Base-by-base conservation (phyloP, 53 echinoderm and acorn worm species). In the Pentamera pediparva region DNA sequence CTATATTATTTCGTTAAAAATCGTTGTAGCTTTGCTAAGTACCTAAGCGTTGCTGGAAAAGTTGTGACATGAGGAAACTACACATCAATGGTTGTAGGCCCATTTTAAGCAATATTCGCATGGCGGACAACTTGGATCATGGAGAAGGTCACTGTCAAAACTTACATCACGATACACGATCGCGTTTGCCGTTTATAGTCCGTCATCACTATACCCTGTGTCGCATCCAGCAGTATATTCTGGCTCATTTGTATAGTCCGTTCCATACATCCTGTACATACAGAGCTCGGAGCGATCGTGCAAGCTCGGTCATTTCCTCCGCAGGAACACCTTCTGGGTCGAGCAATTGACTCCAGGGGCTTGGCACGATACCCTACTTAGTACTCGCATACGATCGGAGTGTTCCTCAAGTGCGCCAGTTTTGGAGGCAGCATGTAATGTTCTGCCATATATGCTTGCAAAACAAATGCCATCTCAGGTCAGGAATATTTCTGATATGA, bases 381-480 rank as follows among this genome's bases (percentile, higher is more conserved):
- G 79, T 45, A 75, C 31, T n/a, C 45, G 62, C 31, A 74, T 79
- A 43, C 79, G 26, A 6, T 48, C 52, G 29, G 62, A 74, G 62
- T 84, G 84, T 31, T 85, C 41, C 55, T 74, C 50, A 9, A 83
- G 58, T 11, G 43, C 43, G 54, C 64, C 76, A 21, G 27, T 22
- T 21, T 62, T 82, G 65, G 82, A 45, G 59, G 83, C 22, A 77
- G 39, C 27, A 43, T 78, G 45, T 53, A 40, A 35, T 57, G 76
- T 75, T 82, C 82, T 19, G 76, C 76, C 39, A 75, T 41, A 78
- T 63, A 48, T 76, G 76, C 26, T 63, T 75, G 64, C 65, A 65
- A 75, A 76, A 64, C 10, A 80, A 63, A 82, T 82, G 45, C 63
- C 84, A 84, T 48, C 78, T 11, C 37, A 78, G 63, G 9, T 78